Conservation (phyloP, 2,888 invertebrate genomes). For the Lepidocyrtoides sp. region DNA sequence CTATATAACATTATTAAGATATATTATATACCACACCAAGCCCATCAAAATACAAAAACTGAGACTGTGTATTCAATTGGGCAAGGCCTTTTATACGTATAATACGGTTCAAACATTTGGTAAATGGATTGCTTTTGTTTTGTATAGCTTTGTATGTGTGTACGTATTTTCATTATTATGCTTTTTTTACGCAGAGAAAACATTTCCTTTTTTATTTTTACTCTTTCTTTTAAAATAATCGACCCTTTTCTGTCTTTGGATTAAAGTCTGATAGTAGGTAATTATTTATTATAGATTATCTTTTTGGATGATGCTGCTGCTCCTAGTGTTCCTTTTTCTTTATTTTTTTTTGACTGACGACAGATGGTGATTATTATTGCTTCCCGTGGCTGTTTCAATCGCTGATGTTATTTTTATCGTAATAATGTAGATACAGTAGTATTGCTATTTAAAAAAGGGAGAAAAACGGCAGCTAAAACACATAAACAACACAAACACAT, state of each 20-base stretch:
- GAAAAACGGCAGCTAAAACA: not conserved
- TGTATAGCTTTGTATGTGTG: conserved; percentile 56
- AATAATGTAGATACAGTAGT: conserved; percentile 36
- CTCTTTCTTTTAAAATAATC: not conserved
- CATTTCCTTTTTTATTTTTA: not conserved
- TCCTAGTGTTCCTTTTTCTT: not conserved
- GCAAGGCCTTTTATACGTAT: conserved; percentile 80
- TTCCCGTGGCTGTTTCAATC: conserved; percentile 37
- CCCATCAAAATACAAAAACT: conserved; percentile 62
- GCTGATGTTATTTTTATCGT: conserved; percentile 22
- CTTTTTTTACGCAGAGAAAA: not conserved
- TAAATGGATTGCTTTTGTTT: conserved; percentile 78
- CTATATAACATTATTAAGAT: conserved; percentile 13
- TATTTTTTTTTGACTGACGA: not conserved
- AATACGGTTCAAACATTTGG: conserved; percentile 78
- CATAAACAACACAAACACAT: not conserved
- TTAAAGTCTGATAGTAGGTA: not conserved
- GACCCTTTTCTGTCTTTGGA: conserved; percentile 60
- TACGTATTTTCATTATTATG: not conserved
- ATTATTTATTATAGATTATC: conserved; percentile 4
- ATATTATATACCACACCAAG: conserved; percentile 74
- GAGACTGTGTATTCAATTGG: conserved; percentile 53
- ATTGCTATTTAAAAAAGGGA: conserved; percentile 45
- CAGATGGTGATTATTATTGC: conserved; percentile 71
- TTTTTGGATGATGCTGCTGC: not conserved